Percentiles rank a stretch among this genome's conserved stretches.
Conservation (phyloP, 2,888 invertebrate genomes). For the Lepidochitona cinerea region DNA sequence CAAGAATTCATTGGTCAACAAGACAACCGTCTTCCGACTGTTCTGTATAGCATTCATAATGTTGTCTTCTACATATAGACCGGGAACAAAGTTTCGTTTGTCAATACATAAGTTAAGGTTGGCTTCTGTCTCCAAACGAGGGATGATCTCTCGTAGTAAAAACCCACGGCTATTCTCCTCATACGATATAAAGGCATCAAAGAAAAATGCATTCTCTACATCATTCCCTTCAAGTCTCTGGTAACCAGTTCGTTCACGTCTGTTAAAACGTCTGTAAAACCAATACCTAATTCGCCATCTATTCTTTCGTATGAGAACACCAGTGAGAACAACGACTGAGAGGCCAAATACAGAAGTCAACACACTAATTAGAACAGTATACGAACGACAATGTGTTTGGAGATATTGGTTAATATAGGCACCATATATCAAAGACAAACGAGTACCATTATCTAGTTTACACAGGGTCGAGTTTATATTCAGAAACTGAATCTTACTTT, state of each 20-base stretch:
- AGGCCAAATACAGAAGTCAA: not conserved
- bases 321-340: not conserved
- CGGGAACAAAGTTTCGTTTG: slow-evolving; percentile 29
- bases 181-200: slow-evolving; percentile 35
- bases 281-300: slow-evolving; percentile 33
- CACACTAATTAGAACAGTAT: not conserved
- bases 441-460: not conserved
- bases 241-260: slow-evolving; percentile 23
- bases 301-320: slow-evolving; percentile 18
- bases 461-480: not conserved
- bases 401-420: not conserved
- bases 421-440: not conserved
- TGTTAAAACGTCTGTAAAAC: slow-evolving; percentile 24
- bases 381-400: not conserved
- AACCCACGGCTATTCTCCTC: slow-evolving; percentile 19
- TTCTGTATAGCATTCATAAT: slow-evolving; percentile 31
- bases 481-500: not conserved
- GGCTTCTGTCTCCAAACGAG: slow-evolving; percentile 21
- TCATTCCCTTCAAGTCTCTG: slow-evolving; percentile 15
- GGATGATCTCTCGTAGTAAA: slow-evolving; percentile 26
- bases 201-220: slow-evolving; percentile 17
- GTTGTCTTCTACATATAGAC: slow-evolving; percentile 29
- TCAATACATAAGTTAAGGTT: slow-evolving; percentile 26
- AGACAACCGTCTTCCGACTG: slow-evolving; percentile 28
- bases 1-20: slow-evolving; percentile 25